These are phyloP conservation scores for Ranitomeya imitator DNA, from an alignment of 2,113 vertebrate species.

Conservation along the genomic window DNA sequence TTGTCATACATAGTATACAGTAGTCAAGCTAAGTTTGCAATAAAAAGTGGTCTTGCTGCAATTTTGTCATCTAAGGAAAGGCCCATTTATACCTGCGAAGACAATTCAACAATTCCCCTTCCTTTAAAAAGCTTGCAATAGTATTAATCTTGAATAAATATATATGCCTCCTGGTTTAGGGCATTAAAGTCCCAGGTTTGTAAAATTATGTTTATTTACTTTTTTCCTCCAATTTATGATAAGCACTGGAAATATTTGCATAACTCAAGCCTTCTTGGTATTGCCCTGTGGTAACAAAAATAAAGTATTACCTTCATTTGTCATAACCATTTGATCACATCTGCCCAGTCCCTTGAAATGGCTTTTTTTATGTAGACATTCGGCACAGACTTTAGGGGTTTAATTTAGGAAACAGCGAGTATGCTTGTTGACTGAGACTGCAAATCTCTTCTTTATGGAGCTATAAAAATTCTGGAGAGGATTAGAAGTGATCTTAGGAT, in stretches of 20 bases:
- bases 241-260: neutral
- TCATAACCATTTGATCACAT: slow-evolving; percentile 83
- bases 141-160: neutral
- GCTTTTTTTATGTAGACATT: slow-evolving; percentile 80
- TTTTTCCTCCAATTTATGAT: neutral
- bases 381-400: slow-evolving; percentile 84
- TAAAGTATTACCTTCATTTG: slow-evolving; percentile 84
- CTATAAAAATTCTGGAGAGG: slow-evolving; percentile 84
- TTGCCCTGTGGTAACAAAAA: slow-evolving; percentile 68
- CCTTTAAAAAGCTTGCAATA: neutral
- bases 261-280: neutral
- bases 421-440: slow-evolving; percentile 80
- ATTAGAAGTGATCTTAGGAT: slow-evolving; percentile 86
- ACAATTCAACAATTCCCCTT: neutral
- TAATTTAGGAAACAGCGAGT: slow-evolving; percentile 86
- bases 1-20: neutral
- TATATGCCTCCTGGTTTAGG: too few species aligned
- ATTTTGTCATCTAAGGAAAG: neutral
- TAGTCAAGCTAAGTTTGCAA: neutral
- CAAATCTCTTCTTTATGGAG: slow-evolving; percentile 86
- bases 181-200: neutral
- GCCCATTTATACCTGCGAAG: neutral
- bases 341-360: slow-evolving; percentile 83
- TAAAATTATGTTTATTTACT: neutral
- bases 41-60: neutral